Percentiles rank a stretch among this genome's conserved stretches.
Conservation (phyloP, 2,888 invertebrate genomes). For the Acronicta alni region DNA sequence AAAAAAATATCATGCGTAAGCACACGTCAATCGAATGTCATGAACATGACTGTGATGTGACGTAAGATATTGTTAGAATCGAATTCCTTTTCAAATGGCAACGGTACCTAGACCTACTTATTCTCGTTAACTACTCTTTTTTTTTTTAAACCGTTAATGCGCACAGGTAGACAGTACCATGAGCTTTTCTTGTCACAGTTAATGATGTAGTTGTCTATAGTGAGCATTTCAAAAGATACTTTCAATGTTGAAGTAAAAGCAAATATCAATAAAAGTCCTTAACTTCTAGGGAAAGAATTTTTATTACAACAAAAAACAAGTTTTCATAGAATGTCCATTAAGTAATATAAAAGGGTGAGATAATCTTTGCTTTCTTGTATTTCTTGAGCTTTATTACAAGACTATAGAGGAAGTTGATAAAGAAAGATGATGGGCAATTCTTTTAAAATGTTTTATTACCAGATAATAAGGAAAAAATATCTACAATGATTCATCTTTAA, state of each 20-base stretch:
- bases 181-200: constrained; percentile 23
- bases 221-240: constrained; percentile 38
- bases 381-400: too few relatives aligned
- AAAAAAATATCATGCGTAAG: constrained; percentile 4
- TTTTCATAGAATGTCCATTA: too few relatives aligned
- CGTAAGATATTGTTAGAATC: constrained; percentile 41
- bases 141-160: constrained; percentile 32
- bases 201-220: constrained; percentile 30
- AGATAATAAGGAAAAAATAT: constrained; percentile 1
- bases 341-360: neutral
- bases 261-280: constrained; percentile 47
- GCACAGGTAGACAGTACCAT: constrained; percentile 10
- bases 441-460: too few relatives aligned
- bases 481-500: constrained; percentile 4
- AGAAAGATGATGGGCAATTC: too few relatives aligned
- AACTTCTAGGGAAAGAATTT: constrained; percentile 36
- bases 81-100: constrained; percentile 50
- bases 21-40: constrained; percentile 32
- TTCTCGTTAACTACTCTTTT: constrained; percentile 4
- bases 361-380: neutral
- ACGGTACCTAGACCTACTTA: constrained; percentile 24
- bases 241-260: constrained; percentile 52
- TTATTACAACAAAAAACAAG: constrained; percentile 11
- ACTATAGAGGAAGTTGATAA: too few relatives aligned
- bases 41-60: constrained; percentile 18